Conservation (phyloP, 2,797 vertebrate species). For the Bovichtus variegatus region DNA sequence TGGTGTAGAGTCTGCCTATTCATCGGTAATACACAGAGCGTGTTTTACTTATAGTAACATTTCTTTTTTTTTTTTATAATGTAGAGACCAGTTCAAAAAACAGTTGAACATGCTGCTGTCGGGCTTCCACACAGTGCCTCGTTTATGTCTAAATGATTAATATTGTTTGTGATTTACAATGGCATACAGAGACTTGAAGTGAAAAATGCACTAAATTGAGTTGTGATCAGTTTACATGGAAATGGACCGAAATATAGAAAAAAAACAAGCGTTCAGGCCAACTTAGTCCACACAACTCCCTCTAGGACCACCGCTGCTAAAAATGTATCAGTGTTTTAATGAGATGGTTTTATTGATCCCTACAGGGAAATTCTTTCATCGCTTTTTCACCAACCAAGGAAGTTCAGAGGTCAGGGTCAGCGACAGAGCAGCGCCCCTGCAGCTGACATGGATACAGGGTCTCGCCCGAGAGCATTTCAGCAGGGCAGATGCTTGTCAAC, state of each 20-base stretch:
- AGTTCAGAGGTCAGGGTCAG: conserved; percentile 69
- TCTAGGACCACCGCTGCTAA: conserved; percentile 28
- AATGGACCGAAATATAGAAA: background rate
- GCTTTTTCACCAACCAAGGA: conserved; percentile 51
- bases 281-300: background rate
- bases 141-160: background rate
- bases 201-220: too few relatives aligned
- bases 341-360: conserved; percentile 65
- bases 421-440: conserved; percentile 47
- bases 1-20: too few relatives aligned
- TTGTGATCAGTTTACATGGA: too few relatives aligned
- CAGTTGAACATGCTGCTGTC: background rate
- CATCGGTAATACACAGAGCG: too few relatives aligned
- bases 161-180: background rate
- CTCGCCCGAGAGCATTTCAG: conserved; percentile 37
- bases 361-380: conserved; percentile 49
- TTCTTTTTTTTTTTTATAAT: too few relatives aligned
- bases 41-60: too few relatives aligned
- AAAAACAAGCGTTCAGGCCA: background rate
- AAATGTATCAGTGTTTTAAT: conserved; percentile 56
- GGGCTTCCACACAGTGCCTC: background rate
- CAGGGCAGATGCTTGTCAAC: conserved; percentile 48
- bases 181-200: too few relatives aligned
- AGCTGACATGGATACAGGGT: conserved; percentile 56
- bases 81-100: background rate